A percentile compares a stretch with the other conserved stretches of the same genome.
These are phyloP conservation scores for Microtus oregoni DNA, from an alignment of 2,113 vertebrate species.

Conservation along the genomic window DNA sequence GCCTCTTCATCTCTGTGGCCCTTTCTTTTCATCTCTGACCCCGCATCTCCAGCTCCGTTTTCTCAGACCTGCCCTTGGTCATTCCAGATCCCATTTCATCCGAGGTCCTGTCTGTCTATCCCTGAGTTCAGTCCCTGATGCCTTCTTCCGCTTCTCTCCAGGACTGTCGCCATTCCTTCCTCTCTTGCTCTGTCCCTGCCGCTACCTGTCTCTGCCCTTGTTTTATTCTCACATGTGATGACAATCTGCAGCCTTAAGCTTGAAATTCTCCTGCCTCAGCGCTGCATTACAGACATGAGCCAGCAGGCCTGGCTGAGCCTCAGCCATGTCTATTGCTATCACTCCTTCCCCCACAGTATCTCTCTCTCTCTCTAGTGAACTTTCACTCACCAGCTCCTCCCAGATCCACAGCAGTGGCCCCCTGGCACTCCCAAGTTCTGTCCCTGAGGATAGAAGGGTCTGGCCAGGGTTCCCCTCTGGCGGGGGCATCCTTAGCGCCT, in stretches of 20 bases:
- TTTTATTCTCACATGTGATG: not conserved
- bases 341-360: no score
- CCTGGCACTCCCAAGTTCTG: not conserved
- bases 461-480: constrained; percentile 11
- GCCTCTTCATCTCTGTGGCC: no score
- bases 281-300: not conserved
- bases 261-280: not conserved
- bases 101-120: not conserved
- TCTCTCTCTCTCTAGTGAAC: not conserved
- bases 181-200: not conserved
- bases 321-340: not conserved
- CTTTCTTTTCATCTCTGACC: not conserved
- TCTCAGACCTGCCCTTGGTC: not conserved
- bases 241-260: not conserved
- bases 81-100: not conserved
- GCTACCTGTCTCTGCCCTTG: not conserved
- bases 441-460: not conserved
- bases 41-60: not conserved
- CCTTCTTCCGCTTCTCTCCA: not conserved
- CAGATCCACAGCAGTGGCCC: constrained; percentile 72
- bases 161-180: not conserved
- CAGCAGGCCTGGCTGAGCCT: not conserved
- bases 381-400: constrained; percentile 78
- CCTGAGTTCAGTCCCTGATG: not conserved
- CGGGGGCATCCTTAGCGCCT: not conserved